Evolutionary conservation across 2,888 invertebrate species (phyloP), one percentile per base, ranked within the genome.

Genomic region (Apodemia duryi): DNA sequence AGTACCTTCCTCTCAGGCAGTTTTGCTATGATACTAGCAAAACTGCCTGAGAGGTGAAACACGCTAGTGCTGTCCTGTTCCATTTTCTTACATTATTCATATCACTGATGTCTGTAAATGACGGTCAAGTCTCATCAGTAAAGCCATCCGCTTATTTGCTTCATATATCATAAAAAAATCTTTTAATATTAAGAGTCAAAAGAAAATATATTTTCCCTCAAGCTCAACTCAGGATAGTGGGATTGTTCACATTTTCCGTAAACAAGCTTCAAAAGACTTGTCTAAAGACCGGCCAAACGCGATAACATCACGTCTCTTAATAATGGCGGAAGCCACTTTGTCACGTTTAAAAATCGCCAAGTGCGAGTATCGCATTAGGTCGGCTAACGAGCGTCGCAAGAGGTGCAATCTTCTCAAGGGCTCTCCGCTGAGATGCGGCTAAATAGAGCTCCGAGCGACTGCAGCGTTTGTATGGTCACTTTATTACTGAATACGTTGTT

Each of bases 361-460:
- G 63, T 62, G 64, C 67, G 61, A 67, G 69, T 49, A 65, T 67
- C 66, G 67, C 71, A 70, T 69, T 69, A 69, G 67, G 64, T 60
- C 65, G 66, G 62, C 67, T 72, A 72, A 72, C 72, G 69, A 72
- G 71, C 43, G 65, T 66, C 64, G 62, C 64, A 66, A 65, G 69
- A 66, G 68, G 64, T 63, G 66, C 67, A 67, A 65, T 68, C 63
- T 46, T 54, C 66, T 66, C 52, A 66, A 70, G 71, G 51, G 68
- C 65, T 60, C 69, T 69, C 49, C 46, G 13, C 38, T 57, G 64
- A 63, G 68, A 66, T 65, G 67, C 66, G 66, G 61, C 67, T 35
- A 67, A 38, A 70, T 67, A 67, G 68, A 49, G 52, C 52, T 52
- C 66, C 29, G 62, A 61, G 63, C 68, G 65, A 68, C 67, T 54